Base-by-base conservation (phyloP, 1,140 invertebrate genomes). In the Drosophila fuyamai region DNA sequence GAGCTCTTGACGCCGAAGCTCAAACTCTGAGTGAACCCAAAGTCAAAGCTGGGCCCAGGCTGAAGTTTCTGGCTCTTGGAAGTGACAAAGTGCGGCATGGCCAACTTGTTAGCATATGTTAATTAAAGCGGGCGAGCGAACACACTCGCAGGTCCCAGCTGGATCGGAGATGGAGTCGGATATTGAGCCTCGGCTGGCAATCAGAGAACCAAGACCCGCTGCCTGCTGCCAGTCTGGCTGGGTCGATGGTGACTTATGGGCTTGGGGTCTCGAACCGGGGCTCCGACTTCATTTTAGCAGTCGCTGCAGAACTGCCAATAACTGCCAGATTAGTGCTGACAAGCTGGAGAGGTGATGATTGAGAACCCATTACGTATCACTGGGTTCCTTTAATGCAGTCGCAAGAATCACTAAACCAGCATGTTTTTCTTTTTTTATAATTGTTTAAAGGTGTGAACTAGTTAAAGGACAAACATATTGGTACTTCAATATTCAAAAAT, bases 41-140 rank as follows among this genome's bases (percentile, higher is more conserved):
- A 54, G 40, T 35, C 44, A 40, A 53, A 50, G 57, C 60, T 40
- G 54, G 38, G 40, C 55, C 51, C 27, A 48, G 44, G 46, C 54
- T 53, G 78, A 47, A 57, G 68, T 72, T 71, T 66, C 46, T 38
- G 71, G 76, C 77, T 76, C 76, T 86, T 71, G 79, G 68, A 88
- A 83, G 83, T 88, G 83, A 89, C 83, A 88, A 88, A 89, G 84
- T 88, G 83, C 83, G 83, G 84, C 83, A 60, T 79, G 83, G 79
- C 79, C 83, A 88, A 88, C 83, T 88, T 88, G 84, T 88, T 88
- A 88, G 83, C 83, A 88, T 88, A 88, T 88, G 83, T 88, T 88
- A 88, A 88, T 88, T 88, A 88, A 88, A 88, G 82, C 82, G 83
- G 82, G 82, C 82, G 82, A 80, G 58, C 63, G 59, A 73, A 60